Evolutionary conservation across 2,797 vertebrate species (phyloP), one percentile per base, ranked within the genome.

Genomic region (Lagocephalus sceleratus): DNA sequence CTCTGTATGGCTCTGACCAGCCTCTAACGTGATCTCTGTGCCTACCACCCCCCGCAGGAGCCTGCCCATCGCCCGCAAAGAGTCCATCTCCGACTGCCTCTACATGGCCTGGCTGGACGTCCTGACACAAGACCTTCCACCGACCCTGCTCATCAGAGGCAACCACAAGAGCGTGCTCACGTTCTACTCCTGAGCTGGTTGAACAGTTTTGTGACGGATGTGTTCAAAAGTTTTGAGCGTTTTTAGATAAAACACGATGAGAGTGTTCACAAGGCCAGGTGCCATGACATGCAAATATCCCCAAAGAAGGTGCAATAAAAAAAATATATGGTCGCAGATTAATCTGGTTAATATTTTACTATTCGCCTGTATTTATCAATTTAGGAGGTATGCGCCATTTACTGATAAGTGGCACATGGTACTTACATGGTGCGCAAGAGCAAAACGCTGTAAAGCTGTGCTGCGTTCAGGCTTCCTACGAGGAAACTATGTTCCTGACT

Each of bases 151-250:
- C 73, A 92, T 99, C 57, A 91, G 97, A 86, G 97, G 97, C 66
- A 99, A 99, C 85, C 97, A 99, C 89, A 95, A 95, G 92, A 99
- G 94, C 6, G 97, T 98, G 46, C 89, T 99, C 35, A 99, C 97
- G 10, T 98, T 98, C 90, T 99, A 99, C 83, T 99, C 97, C 8
- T 99, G 91, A 93, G 78, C 51, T 40, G 17, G 39, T 21, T 42
- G 40, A 46, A 43, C 14, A 35, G 41, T 48, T 42, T 46, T 8
- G 40, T 71, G 54, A 16, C 52, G 58, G 63, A 57, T 41, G 32
- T 14, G 26, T 55, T 40, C 42, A 45, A 53, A 40, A 50, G 11
- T 51, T 44, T 39, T 50, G 20, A 54, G 8, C 26, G 32, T 42
- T 25, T 60, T 15, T 21, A 47, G 29, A 22, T 19, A 43, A 43